These are phyloP conservation scores for Urocolius indicus DNA, from an alignment of 2,113 vertebrate genomes.

Conservation along the genomic window DNA sequence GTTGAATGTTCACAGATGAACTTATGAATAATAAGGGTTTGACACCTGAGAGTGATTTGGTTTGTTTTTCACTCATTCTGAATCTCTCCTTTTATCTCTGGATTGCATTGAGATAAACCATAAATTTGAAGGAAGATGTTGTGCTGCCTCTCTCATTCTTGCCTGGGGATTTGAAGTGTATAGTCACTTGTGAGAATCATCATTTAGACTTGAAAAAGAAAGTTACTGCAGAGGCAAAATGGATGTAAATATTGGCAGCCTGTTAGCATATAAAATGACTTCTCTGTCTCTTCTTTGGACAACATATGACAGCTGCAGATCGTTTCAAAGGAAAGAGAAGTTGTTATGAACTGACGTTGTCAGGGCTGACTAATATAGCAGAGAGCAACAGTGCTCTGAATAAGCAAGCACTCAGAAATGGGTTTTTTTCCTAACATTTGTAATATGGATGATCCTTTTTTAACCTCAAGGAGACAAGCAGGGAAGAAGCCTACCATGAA, in stretches of 20 bases:
- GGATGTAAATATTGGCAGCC: slow-evolving; percentile 13
- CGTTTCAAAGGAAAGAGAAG: neutral
- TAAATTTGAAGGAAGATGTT: neutral
- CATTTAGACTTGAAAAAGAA: neutral
- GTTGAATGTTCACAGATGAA: neutral
- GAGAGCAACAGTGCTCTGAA: neutral
- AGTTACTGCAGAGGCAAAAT: neutral
- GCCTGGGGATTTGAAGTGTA: slow-evolving; percentile 20
- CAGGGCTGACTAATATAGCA: neutral
- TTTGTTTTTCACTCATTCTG: neutral
- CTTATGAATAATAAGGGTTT: neutral
- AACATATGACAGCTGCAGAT: slow-evolving; percentile 4
- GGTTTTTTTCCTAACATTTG: neutral
- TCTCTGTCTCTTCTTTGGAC: neutral
- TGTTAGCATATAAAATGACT: neutral
- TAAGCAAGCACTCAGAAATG: neutral
- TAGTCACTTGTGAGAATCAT: neutral
- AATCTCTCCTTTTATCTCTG: slow-evolving; percentile 27
- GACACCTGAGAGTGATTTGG: neutral
- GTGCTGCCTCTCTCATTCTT: neutral
- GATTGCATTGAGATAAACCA: neutral
- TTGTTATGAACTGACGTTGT: slow-evolving; percentile 1
- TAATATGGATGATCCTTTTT: neutral
- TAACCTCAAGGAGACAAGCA: neutral
- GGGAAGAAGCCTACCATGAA: neutral